Base-by-base conservation (phyloP, 2,888 invertebrate genomes). In the Notocelia uddmanniana region DNA sequence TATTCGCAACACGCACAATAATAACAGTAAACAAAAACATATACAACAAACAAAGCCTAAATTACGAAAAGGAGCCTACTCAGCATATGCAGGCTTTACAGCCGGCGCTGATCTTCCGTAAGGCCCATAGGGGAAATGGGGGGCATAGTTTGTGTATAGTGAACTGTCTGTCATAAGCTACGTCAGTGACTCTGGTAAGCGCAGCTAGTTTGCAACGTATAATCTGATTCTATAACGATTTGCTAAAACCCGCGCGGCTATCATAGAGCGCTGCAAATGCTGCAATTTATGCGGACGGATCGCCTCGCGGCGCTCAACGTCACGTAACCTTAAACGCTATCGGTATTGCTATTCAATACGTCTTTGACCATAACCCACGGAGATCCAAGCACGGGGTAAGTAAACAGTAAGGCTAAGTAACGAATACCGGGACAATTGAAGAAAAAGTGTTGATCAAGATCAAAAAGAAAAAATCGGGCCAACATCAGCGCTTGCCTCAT, bases 151-250 rank as follows among this genome's bases (percentile, higher is more conserved):
- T 31, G 31, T 34, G 10, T 23, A 21, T 21, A 37, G 52, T 70
- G 52, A n/a, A 59, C 58, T 9, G 15, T 19, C 66, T 71, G 71
- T 10, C 55, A 6, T 52, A 60, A 13, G 50, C 31, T 58, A 13
- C 34, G 60, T n/a, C n/a, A n/a, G n/a, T n/a, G n/a, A n/a, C n/a
- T n/a, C 55, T 62, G 37, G 55, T 57, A 13, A 34, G 69, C 68
- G 67, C 64, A 62, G 72, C 64, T 69, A 62, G 57, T 59, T 68
- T 37, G 68, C 74, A 80, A 76, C 78, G 78, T 83, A 79, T 84
- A 82, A 86, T 87, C 83, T 85, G 86, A 88, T 87, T 88, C 85
- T 85, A 84, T 85, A 87, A 87, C 81, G 83, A 85, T 88, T 85
- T 80, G 83, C 87, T 86, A 85, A 89, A 85, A 82, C 78, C 80